Percentiles rank a stretch among this genome's conserved stretches.
phyloP scores from a whole-genome alignment of 53 echinoderm and acorn worm species.

The Hippasteria phrygiana region DNA sequence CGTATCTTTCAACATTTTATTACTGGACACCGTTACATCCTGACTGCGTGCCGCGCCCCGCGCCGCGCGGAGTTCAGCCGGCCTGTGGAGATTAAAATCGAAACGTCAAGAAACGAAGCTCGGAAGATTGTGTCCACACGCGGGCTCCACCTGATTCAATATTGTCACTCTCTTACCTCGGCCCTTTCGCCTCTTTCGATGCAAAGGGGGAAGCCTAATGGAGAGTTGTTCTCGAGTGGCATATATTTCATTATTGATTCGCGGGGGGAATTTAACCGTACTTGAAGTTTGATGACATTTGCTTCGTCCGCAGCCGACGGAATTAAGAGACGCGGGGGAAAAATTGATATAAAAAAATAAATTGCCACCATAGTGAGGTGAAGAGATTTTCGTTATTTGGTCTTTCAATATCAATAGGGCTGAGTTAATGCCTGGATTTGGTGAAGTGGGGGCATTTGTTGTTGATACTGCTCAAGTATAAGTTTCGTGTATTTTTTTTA shows the following conservation, averaged over 20 bases:
- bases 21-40: too few species aligned
- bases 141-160: conserved; percentile 77
- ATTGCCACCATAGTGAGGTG: conserved; percentile 61
- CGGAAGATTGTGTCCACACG: conserved; percentile 83
- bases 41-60: neutral
- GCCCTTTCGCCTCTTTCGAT: conserved; percentile 44
- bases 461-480: neutral
- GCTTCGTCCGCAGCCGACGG: conserved; percentile 7
- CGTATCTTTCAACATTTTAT: too few species aligned
- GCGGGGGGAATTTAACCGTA: conserved; percentile 65
- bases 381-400: conserved; percentile 46
- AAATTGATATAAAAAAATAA: conserved; percentile 59
- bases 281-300: conserved; percentile 71
- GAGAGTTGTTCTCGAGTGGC: conserved; percentile 65
- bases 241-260: conserved; percentile 66
- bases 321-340: conserved; percentile 8
- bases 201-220: conserved; percentile 46
- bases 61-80: neutral
- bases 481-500: neutral
- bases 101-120: conserved; percentile 66
- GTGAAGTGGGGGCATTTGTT: conserved; percentile 1
- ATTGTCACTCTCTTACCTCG: conserved; percentile 55
- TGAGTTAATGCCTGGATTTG: neutral
- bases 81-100: conserved; percentile 59
- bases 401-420: conserved; percentile 49